Base-by-base conservation (phyloP, 2,113 vertebrate species). In the Actenoides lindsayi region DNA sequence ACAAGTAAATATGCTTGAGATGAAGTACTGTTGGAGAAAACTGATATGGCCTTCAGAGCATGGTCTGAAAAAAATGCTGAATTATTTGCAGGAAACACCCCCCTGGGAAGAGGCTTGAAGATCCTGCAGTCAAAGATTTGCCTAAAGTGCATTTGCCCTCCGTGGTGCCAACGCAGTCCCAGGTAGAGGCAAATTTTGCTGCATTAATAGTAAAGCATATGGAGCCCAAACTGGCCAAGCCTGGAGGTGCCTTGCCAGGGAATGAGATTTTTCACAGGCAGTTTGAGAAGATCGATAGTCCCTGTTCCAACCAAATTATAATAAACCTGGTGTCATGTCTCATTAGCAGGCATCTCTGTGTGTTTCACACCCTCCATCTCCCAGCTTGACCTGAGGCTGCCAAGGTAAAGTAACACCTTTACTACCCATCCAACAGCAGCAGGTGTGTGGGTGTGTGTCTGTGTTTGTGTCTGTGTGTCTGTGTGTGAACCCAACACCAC, bases 401-500 rank as follows among this genome's bases (percentile, higher is more conserved):
- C 33, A 14, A 50, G 13, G 27, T 18, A 28, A 74, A 83, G 54
- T 18, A 42, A 11, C 51, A 51, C 13, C 56, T 59, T 37, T 6
- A 13, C 14, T 57, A 39, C n/a, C 31, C 50, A 44, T 24, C 51
- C 13, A 9, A 75, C 5, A 7, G 68, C 4, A 4, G 31, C 11
- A 2, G 18, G 18, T 1, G 5, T 46, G 44, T 46, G 44, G 18
- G 17, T 18, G 44, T 44, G 44, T 54, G 53, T 33, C 17, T 18
- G 1, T 9, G 11, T 3, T 37, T 37, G 37, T 46, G 44, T 46
- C 16, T 18, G 44, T 44, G 44, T 54, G 53, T 33, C 17, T 18
- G 1, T 9, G 11, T 3, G 30, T 11, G 11, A 46, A 46, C 11
- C 24, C 0, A 0, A n/a, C 10, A 4, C 7, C 0, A 0, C 70